Evolutionary conservation across 2,113 vertebrate species (phyloP).

Genomic region (Marcusenius ussheri): DNA sequence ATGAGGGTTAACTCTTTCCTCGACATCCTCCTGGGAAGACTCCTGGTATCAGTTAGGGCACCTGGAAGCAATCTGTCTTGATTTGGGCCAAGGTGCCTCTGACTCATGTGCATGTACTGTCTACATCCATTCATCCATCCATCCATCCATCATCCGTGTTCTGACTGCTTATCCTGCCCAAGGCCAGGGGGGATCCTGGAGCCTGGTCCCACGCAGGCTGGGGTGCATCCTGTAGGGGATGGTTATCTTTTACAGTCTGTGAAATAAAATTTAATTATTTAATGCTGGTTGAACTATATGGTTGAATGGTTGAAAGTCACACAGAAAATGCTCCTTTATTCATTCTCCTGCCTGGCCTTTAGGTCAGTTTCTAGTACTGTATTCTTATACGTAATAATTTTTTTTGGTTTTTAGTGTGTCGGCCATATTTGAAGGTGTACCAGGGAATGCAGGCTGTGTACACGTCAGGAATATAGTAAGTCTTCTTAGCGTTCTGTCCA

Average conservation of each 20-base stretch:
- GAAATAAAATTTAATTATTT: background rate
- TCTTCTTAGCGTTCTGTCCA: background rate
- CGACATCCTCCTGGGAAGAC: background rate
- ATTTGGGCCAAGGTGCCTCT: background rate
- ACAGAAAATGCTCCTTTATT: background rate
- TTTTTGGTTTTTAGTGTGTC: constrained; percentile 60
- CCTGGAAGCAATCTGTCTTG: background rate
- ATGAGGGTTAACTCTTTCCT: background rate
- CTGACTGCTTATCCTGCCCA: background rate
- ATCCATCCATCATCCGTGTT: background rate
- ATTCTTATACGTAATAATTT: background rate
- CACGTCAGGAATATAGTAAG: constrained; percentile 91
- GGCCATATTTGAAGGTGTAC: constrained; percentile 82
- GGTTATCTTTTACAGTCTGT: background rate
- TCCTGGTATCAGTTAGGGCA: background rate
- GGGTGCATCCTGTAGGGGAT: background rate
- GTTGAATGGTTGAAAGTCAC: background rate
- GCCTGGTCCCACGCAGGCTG: background rate
- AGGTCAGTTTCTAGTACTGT: background rate
- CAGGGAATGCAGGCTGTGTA: constrained; percentile 79
- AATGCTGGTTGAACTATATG: background rate
- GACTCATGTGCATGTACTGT: background rate
- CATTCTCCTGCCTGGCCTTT: background rate
- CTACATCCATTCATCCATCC: background rate
- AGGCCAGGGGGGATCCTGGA: background rate